These are phyloP conservation scores for Therioaphis trifolii DNA, from an alignment of 2,888 invertebrate species.

Conservation along the genomic window DNA sequence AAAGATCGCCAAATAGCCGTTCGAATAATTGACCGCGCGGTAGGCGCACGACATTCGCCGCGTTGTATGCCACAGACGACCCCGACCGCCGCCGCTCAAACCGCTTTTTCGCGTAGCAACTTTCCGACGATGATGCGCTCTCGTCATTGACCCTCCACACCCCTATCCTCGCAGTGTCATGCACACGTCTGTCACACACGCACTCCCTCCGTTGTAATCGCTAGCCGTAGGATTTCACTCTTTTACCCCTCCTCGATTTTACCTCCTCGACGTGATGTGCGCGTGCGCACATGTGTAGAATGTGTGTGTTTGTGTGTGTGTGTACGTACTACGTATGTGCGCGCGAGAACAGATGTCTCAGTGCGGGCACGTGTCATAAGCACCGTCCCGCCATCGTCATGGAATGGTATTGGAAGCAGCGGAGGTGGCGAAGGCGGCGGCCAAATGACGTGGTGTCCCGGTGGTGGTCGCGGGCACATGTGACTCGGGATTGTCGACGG, in stretches of 20 bases:
- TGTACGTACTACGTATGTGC: neutral
- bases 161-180: no score
- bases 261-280: conserved; percentile 14
- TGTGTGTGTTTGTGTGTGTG: neutral
- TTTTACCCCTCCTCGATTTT: no score
- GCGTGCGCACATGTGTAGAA: conserved; percentile 7
- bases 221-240: no score
- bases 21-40: no score
- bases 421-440: neutral
- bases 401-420: neutral
- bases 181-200: no score
- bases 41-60: neutral
- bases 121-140: no score
- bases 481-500: neutral
- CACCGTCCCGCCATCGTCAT: neutral
- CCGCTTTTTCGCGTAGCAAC: no score
- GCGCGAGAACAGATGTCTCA: conserved; percentile 4
- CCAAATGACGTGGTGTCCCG: conserved; percentile 17
- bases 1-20: conserved; percentile 31
- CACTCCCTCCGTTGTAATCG: neutral
- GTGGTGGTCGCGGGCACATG: conserved; percentile 52
- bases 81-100: neutral
- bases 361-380: conserved; percentile 34
- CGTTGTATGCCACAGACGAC: neutral
- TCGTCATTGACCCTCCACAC: neutral